Evolutionary conservation across 1,140 invertebrate genomes (phyloP), one percentile per base, ranked within the genome.

Genomic region (Cephus cinctus): DNA sequence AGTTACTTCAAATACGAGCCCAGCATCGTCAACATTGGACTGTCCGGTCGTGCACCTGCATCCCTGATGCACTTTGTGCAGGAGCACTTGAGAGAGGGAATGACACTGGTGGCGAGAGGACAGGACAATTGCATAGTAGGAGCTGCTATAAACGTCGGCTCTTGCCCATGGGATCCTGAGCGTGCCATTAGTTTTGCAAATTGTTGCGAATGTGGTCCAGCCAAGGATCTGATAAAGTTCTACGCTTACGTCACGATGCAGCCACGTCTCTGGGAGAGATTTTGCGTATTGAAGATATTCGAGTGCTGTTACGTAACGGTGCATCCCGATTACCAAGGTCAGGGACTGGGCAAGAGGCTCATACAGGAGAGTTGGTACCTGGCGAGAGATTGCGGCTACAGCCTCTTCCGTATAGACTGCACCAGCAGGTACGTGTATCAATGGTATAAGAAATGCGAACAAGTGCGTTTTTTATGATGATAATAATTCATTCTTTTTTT

Each of bases 241-340:
- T 73, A 50, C 31, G 61, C 67, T 1, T 69, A 73, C 56, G 47
- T 78, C 8, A 57, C 56, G 8, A 47, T 62, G 19, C 58, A 59
- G 12, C 65, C 73, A 0, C 53, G 68, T 30, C 38, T 78, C 2
- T 78, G 69, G 65, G 34, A 69, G 21, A 68, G 61, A 18, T 68
- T 69, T 27, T 54, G 57, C 19, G 57, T 70, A 2, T 30, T 50
- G 9, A 70, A 67, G 42, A 48, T 78, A 15, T 80, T 76, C 48
- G 75, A 80, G 50, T 70, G 73, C 25, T 35, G 50, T 21, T 63
- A 71, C 41, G n/a, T 79, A 1, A 69, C 73, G 6, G 75, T 79
- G 4, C 57, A 61, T 40, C 46, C 56, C 3, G 57, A 63, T 8
- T 67, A 69, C 32, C 53, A 61, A 11, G 54, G 59, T 9, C 52